Evolutionary conservation across 2,888 invertebrate species (phyloP), one percentile per base, ranked within the genome.

Genomic region (Itoplectis maculator): DNA sequence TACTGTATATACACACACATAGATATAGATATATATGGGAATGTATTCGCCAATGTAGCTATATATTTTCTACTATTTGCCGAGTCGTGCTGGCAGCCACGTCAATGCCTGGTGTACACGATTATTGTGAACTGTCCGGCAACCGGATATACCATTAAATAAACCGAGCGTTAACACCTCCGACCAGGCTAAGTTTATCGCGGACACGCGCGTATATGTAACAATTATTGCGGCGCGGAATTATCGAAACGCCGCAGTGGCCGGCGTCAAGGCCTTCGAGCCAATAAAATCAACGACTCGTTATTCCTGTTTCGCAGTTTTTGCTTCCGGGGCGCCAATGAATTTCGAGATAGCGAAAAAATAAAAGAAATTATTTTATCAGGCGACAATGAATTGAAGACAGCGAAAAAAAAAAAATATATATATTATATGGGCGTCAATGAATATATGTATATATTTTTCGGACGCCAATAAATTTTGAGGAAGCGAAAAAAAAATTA

Each of bases 81-180:
- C 61, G 61, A 61, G 37, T 29, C n/a, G 63, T 63, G 47, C 63
- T n/a, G n/a, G 54, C 29, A n/a, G 11, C 54, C 15, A 37, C 47
- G 6, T 18, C 61, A 18, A 61, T 61, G 23, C 54, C 23, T 54
- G 29, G 23, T 54, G 66, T 23, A 15, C n/a, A 56, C 20, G 61
- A 65, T 65, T 61, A 66, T 75, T 77, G 81, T 61, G 66, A 15
- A 61, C 73, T 54, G n/a, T 20, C 66, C 35, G 66, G 49, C 74
- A 70, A 37, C 65, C 82, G 73, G 66, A 76, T 72, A 68, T 76
- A 63, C 81, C 37, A 79, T 82, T 74, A 75, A 82, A 82, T 75
- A 78, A 82, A 82, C 69, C 69, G 69, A 74, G 65, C 68, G 72
- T 77, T 73, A 49, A 40, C 61, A 68, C 66, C 61, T 37, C 23